Conservation (phyloP, 2,888 invertebrate species). For the Spisula subtruncata region DNA sequence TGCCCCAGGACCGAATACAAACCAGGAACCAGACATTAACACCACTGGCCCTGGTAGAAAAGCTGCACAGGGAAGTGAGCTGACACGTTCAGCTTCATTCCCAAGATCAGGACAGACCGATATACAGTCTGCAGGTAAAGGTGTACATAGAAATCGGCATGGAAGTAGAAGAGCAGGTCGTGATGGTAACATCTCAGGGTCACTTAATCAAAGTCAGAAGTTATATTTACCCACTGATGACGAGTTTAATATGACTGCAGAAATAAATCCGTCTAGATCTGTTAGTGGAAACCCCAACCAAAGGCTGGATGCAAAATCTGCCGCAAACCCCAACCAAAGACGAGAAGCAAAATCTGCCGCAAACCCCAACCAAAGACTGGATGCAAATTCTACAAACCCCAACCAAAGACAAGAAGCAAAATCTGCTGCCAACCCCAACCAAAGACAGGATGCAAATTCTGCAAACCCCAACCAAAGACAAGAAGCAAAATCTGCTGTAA, state of each 20-base stretch:
- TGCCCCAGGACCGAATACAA: not conserved
- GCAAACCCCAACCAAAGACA: too few relatives aligned
- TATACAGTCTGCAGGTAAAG: not conserved
- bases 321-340: not conserved
- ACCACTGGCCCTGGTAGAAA: not conserved
- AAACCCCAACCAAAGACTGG: too few relatives aligned
- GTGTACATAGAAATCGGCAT: not conserved
- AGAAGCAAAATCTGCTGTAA: too few relatives aligned
- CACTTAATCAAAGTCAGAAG: not conserved
- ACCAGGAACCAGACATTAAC: not conserved
- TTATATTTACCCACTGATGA: conserved; percentile 12
- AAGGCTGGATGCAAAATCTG: not conserved
- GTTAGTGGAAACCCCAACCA: not conserved
- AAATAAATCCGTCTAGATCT: not conserved
- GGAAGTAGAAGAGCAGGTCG: not conserved
- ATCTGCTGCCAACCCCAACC: too few relatives aligned
- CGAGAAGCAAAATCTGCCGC: too few relatives aligned
- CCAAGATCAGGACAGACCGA: not conserved
- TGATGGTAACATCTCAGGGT: not conserved
- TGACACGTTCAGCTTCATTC: not conserved
- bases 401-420: too few relatives aligned
- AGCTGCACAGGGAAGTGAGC: not conserved
- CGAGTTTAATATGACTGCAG: not conserved
- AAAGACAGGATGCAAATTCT: too few relatives aligned
- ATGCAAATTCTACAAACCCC: too few relatives aligned